A percentile compares a stretch with the other conserved stretches of the same genome.
Conservation (phyloP, 2,888 invertebrate genomes). For the Eupsilia transversa region DNA sequence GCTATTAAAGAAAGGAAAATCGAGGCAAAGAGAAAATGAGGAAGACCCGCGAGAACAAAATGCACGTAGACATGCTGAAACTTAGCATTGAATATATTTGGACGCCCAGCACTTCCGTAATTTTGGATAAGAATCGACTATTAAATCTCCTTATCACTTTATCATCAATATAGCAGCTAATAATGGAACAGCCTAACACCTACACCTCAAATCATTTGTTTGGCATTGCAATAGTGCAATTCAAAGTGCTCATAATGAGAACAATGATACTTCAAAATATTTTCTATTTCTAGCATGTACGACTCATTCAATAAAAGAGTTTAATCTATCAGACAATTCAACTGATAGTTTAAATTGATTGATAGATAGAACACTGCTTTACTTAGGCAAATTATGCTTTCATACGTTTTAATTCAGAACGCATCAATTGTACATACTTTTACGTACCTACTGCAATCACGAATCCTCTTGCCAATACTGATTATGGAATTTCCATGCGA, state of each 20-base stretch:
- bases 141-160: background rate
- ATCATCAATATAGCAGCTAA: background rate
- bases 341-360: background rate
- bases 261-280: conserved; percentile 21
- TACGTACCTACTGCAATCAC: background rate
- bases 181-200: background rate
- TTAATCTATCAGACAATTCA: background rate
- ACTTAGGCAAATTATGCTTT: background rate
- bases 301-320: background rate
- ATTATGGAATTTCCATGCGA: background rate
- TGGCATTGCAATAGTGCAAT: conserved; percentile 12
- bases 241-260: conserved; percentile 16
- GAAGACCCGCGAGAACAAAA: background rate
- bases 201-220: background rate
- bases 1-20: background rate
- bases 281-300: conserved; percentile 6
- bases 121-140: background rate
- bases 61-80: background rate
- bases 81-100: background rate
- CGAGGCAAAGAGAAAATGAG: background rate
- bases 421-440: background rate
- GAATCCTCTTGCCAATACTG: background rate
- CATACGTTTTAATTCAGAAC: background rate
- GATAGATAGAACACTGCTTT: background rate
- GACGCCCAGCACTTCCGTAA: background rate